A percentile compares a stretch with the other conserved stretches of the same genome.
These are phyloP conservation scores for Tigriopus japonicus DNA, from an alignment of 1,140 invertebrate species.

Conservation along the genomic window DNA sequence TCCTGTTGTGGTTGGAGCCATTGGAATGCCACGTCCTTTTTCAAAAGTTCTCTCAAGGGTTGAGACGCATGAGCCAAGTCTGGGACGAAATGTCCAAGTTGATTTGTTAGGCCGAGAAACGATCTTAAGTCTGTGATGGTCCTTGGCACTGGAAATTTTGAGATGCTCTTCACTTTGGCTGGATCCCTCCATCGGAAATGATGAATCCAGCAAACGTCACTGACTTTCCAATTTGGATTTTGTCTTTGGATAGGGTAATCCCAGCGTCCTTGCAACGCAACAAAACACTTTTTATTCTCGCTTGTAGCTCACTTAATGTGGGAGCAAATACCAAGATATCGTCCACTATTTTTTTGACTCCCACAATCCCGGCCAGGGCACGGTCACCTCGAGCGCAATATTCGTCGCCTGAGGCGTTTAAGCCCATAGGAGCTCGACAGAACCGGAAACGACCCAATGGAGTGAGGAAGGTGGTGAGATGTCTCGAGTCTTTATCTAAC, in stretches of 20 bases:
- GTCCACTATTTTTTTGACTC: conserved; percentile 13
- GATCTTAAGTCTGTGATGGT: conserved; percentile 10
- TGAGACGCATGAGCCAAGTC: background rate
- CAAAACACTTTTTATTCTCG: background rate
- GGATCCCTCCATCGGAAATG: conserved; percentile 12
- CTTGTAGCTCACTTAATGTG: background rate
- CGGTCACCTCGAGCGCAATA: conserved; percentile 18
- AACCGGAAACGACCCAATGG: conserved; percentile 18
- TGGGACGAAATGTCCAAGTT: conserved; percentile 10
- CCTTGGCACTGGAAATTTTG: conserved; percentile 12
- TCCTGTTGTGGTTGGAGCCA: too few relatives aligned
- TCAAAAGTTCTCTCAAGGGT: conserved; percentile 1
- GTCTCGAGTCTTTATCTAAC: conserved; percentile 18
- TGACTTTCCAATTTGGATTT: conserved; percentile 18
- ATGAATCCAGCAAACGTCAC: conserved; percentile 21
- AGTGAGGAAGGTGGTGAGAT: conserved; percentile 21
- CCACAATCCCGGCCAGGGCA: conserved; percentile 14
- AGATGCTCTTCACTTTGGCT: conserved; percentile 2
- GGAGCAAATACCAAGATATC: conserved; percentile 12
- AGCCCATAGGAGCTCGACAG: conserved; percentile 17
- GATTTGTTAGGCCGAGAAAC: conserved; percentile 12
- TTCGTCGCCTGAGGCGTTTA: conserved; percentile 19
- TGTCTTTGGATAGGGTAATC: conserved; percentile 20
- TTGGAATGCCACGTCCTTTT: background rate
- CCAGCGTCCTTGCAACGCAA: conserved; percentile 16